phyloP scores from a whole-genome alignment of 2,797 vertebrate species.

The Lepilemur septentrionalis region DNA sequence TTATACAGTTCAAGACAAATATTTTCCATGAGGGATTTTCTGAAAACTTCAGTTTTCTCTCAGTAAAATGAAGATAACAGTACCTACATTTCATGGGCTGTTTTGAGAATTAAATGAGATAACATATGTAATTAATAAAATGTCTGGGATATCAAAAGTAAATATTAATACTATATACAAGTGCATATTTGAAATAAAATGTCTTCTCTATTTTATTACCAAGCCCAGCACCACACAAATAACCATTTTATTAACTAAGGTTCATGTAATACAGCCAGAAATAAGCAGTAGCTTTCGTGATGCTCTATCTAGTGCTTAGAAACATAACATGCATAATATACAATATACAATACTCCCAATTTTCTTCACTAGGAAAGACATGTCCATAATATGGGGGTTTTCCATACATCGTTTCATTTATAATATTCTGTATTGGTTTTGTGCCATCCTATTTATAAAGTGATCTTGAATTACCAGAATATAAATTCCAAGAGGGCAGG shows the following conservation, averaged over 20 bases:
- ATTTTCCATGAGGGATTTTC: conserved; percentile 8
- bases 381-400: not conserved
- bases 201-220: conserved; percentile 17
- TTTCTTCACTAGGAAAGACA: conserved; percentile 24
- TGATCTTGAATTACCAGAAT: not conserved
- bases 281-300: conserved; percentile 19
- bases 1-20: not conserved
- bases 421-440: not conserved
- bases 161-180: not conserved
- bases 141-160: not conserved
- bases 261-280: not conserved
- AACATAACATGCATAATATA: not conserved
- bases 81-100: not conserved
- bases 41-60: conserved; percentile 30
- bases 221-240: conserved; percentile 33
- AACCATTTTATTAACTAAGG: conserved; percentile 2
- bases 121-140: conserved; percentile 9
- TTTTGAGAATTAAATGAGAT: conserved; percentile 43
- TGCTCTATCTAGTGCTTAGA: not conserved
- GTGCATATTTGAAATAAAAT: conserved; percentile 27
- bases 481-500: not conserved
- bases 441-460: not conserved
- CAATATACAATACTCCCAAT: not conserved
- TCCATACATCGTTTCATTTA: not conserved
- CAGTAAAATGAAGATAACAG: conserved; percentile 23